Base-by-base conservation (phyloP, 2,888 invertebrate genomes). In the Agelastica alni region DNA sequence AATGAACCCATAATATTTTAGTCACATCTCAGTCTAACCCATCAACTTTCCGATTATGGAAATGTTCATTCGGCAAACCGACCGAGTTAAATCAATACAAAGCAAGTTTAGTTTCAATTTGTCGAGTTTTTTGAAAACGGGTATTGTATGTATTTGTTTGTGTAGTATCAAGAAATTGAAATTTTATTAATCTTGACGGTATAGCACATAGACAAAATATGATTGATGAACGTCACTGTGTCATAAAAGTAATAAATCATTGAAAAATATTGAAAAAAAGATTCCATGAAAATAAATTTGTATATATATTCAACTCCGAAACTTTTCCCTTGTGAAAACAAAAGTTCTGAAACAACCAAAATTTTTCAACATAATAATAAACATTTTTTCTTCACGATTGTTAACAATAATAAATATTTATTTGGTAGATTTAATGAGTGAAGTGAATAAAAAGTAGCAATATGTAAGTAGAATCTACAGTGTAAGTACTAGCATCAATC, bases 121-220 rank as follows among this genome's bases (percentile, higher is more conserved):
- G 46, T 37, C 41, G 37, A 18, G 17, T 49, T 49, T 31, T 31
- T 42, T 49, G 30, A 31, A 41, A 49, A 45, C 43, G 43, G 31
- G 26, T 28, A n/a, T n/a, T n/a, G 18, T 13, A 28, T 28, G 47
- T 18, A 16, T 53, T 18, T 53, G 42, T 47, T 20, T 20, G 39
- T 44, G 39, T 17, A 37, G 14, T 22, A 22, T 26, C 16, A 44
- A 34, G 31, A 18, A 37, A 49, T 44, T 53, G 37, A 44, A 43
- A 44, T 54, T 49, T 54, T 54, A 54, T 54, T 44, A 54, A 44
- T 45, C 39, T 39, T 54, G 54, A 49, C 44, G 34, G 36, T 37
- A 14, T n/a, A 37, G 48, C 36, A 41, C 48, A 54, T 44, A 54
- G 32, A 49, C 44, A 31, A 42, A 20, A 44, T 39, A 18, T 54